A percentile compares a stretch with the other conserved stretches of the same genome.
Conservation (phyloP, 1,140 invertebrate genomes). For the Parasteatoda tepidariorum region DNA sequence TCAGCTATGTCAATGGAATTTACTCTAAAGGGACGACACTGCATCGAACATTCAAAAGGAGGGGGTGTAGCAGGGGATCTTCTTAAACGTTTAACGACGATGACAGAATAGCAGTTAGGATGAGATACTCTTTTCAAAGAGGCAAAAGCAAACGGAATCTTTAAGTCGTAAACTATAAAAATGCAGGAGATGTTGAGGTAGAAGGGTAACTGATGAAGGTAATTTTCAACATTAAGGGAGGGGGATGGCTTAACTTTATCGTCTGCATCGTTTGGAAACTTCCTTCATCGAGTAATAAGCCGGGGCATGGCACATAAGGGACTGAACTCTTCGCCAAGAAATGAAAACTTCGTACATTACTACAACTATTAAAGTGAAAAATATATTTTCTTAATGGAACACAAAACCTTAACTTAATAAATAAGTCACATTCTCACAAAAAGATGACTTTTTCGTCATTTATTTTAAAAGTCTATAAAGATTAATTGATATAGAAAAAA, state of each 20-base stretch:
- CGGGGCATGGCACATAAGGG: background rate
- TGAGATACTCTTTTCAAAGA: background rate
- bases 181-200: background rate
- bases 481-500: too few relatives aligned
- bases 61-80: background rate
- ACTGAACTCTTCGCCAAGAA: too few relatives aligned
- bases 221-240: slow-evolving; percentile 39
- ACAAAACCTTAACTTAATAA: too few relatives aligned
- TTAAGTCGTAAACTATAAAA: slow-evolving; percentile 45
- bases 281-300: background rate
- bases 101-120: slow-evolving; percentile 17
- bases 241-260: slow-evolving; percentile 6
- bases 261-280: background rate
- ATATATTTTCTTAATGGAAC: too few relatives aligned
- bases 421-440: too few relatives aligned
- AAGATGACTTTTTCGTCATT: too few relatives aligned
- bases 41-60: background rate
- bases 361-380: too few relatives aligned
- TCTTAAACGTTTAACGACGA: slow-evolving; percentile 39
- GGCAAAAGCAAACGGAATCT: slow-evolving; percentile 17
- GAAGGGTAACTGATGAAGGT: background rate
- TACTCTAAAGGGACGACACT: background rate
- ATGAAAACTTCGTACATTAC: too few relatives aligned
- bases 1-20: background rate
- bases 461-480: too few relatives aligned